These are phyloP conservation scores for Drosophila truncata DNA, from an alignment of 1,140 invertebrate genomes.

Conservation along the genomic window DNA sequence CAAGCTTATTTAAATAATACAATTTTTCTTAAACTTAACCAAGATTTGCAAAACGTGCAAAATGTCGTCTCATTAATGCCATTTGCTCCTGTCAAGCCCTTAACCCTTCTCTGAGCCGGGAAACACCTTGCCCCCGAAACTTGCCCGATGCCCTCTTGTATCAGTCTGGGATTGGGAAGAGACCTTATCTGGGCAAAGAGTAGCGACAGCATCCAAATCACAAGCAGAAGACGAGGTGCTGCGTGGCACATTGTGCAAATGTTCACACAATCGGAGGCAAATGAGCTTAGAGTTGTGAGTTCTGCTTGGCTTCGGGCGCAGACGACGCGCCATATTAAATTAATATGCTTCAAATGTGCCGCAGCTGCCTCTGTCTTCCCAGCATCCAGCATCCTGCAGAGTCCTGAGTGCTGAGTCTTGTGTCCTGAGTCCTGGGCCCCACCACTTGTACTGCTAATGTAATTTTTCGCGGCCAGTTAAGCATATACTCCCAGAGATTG, in stretches of 20 bases:
- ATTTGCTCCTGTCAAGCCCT: slow-evolving; percentile 30
- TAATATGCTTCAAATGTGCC: slow-evolving; percentile 63
- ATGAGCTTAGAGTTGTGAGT: slow-evolving; percentile 53
- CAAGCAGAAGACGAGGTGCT: slow-evolving; percentile 5
- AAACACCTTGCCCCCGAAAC: not conserved
- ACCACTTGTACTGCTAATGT: slow-evolving; percentile 50
- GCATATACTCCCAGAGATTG: slow-evolving; percentile 40
- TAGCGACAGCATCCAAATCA: slow-evolving; percentile 7
- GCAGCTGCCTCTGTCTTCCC: slow-evolving; percentile 9
- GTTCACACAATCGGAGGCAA: slow-evolving; percentile 67
- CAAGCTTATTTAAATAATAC: not conserved
- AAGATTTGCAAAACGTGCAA: slow-evolving; percentile 22
- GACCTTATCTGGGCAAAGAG: slow-evolving; percentile 43
- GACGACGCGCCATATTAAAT: slow-evolving; percentile 50
- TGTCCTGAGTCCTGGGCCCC: not conserved
- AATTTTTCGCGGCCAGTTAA: slow-evolving; percentile 56
- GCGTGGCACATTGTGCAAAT: slow-evolving; percentile 55
- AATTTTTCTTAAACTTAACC: not conserved
- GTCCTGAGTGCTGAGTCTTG: not conserved
- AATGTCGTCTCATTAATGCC: slow-evolving; percentile 32
- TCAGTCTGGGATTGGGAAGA: slow-evolving; percentile 5
- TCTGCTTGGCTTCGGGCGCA: slow-evolving; percentile 15
- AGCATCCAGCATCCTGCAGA: not conserved
- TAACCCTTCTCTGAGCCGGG: slow-evolving; percentile 42
- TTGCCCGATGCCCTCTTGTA: slow-evolving; percentile 3